Evolutionary conservation across 2,888 invertebrate genomes (phyloP).

Genomic region (Linnaemya vulpina): DNA sequence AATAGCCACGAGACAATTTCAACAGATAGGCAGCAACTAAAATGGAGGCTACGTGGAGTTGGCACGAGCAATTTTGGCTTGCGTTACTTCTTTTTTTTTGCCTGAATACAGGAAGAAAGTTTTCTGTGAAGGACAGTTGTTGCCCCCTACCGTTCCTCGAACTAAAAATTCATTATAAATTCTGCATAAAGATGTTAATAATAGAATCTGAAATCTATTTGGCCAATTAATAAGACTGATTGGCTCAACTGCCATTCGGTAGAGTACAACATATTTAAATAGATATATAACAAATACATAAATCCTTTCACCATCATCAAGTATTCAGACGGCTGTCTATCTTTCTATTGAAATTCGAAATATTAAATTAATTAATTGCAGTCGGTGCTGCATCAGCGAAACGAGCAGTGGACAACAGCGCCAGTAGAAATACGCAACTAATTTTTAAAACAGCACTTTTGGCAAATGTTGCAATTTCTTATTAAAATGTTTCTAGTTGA

Average conservation of each 20-base stretch:
- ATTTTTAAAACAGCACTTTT: constrained; percentile 55
- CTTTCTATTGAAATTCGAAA: constrained; percentile 4
- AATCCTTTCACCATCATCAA: constrained; percentile 51
- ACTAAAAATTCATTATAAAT: too few relatives aligned
- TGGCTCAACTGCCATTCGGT: not conserved
- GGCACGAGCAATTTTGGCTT: too few relatives aligned
- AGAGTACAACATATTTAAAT: not conserved
- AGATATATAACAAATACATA: not conserved
- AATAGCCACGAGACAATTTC: not conserved
- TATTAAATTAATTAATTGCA: constrained; percentile 43
- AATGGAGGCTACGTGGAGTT: not conserved
- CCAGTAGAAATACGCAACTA: constrained; percentile 22
- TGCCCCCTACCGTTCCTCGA: too few relatives aligned
- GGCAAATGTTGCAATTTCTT: constrained; percentile 57
- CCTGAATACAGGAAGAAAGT: not conserved
- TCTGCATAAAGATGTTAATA: too few relatives aligned
- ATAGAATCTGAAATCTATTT: too few relatives aligned
- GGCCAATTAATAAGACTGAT: too few relatives aligned
- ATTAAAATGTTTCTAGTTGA: constrained; percentile 39
- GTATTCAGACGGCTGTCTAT: constrained; percentile 7
- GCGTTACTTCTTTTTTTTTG: not conserved
- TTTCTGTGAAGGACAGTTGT: too few relatives aligned
- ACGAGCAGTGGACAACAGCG: constrained; percentile 1
- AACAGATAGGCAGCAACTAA: not conserved
- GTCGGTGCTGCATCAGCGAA: not conserved